phyloP scores from a whole-genome alignment of 2,888 invertebrate species.

The Pherbina coryleti region DNA sequence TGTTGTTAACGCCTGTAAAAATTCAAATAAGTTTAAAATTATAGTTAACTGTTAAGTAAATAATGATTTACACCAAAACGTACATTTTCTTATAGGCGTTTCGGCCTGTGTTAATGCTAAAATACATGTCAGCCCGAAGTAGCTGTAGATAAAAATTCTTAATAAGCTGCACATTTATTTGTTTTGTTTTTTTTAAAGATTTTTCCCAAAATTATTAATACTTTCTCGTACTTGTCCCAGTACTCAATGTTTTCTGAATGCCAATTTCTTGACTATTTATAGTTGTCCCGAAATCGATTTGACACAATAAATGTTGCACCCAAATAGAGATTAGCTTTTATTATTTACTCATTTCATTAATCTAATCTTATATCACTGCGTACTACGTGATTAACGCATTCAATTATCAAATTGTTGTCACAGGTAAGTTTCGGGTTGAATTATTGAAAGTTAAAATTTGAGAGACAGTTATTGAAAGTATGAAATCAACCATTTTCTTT shows the following conservation, averaged over 20 bases:
- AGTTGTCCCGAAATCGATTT: not conserved
- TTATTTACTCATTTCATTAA: not conserved
- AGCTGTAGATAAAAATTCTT: not conserved
- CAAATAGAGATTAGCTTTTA: no score
- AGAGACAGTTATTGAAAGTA: no score
- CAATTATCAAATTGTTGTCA: no score
- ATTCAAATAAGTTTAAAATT: not conserved
- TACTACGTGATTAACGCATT: no score
- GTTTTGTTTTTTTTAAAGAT: not conserved
- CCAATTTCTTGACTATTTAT: slow-evolving; percentile 16
- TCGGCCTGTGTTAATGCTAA: not conserved
- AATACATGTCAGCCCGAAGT: not conserved
- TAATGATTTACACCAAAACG: not conserved
- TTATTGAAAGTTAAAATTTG: no score
- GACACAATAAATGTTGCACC: not conserved
- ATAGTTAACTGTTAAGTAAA: not conserved
- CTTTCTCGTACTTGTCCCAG: not conserved
- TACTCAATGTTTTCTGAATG: not conserved
- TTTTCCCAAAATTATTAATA: not conserved
- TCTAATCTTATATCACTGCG: not conserved
- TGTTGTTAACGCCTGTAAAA: slow-evolving; percentile 51
- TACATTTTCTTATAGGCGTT: slow-evolving; percentile 8
- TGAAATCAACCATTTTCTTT: no score
- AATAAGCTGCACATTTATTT: not conserved
- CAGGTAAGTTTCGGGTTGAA: no score